These are phyloP conservation scores for Isaurus tuberculatus DNA, from an alignment of 92 coral and sea anemone species.

Conservation along the genomic window DNA sequence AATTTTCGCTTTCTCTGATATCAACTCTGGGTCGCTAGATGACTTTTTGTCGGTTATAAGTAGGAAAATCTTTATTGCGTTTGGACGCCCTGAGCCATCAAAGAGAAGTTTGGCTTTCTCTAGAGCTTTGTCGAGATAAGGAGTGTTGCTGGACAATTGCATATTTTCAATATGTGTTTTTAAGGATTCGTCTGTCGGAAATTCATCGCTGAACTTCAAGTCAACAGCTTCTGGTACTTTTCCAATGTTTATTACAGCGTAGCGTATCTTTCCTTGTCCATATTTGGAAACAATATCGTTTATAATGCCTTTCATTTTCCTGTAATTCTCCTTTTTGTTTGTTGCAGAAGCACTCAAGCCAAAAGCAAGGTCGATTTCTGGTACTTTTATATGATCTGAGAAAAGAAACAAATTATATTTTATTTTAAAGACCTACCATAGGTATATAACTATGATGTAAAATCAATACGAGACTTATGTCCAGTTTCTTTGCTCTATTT, in stretches of 20 bases:
- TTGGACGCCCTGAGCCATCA: slow-evolving; percentile 44
- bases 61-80: slow-evolving; percentile 67
- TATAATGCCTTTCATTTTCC: slow-evolving; percentile 26
- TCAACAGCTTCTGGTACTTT: slow-evolving; percentile 12
- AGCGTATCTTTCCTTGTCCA: slow-evolving; percentile 40
- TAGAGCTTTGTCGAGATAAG: slow-evolving; percentile 74
- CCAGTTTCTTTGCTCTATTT: slow-evolving; percentile 62
- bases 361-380: slow-evolving; percentile 43
- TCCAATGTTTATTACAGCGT: slow-evolving; percentile 31
- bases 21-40: slow-evolving; percentile 56
- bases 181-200: slow-evolving; percentile 21
- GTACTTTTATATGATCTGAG: slow-evolving; percentile 24
- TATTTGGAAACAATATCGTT: slow-evolving; percentile 14
- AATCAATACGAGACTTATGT: not conserved
- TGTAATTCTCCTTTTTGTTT: slow-evolving; percentile 22
- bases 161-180: not conserved
- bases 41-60: slow-evolving; percentile 81
- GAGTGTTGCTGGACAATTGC: slow-evolving; percentile 19
- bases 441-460: too few species aligned
- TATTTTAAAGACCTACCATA: too few species aligned
- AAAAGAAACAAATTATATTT: not conserved
- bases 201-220: slow-evolving; percentile 11
- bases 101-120: slow-evolving; percentile 71
- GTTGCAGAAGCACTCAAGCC: slow-evolving; percentile 28
- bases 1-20: slow-evolving; percentile 61